Evolutionary conservation across 2,888 invertebrate genomes (phyloP), one percentile per base, ranked within the genome.

Genomic region (Melanchra persicariae): DNA sequence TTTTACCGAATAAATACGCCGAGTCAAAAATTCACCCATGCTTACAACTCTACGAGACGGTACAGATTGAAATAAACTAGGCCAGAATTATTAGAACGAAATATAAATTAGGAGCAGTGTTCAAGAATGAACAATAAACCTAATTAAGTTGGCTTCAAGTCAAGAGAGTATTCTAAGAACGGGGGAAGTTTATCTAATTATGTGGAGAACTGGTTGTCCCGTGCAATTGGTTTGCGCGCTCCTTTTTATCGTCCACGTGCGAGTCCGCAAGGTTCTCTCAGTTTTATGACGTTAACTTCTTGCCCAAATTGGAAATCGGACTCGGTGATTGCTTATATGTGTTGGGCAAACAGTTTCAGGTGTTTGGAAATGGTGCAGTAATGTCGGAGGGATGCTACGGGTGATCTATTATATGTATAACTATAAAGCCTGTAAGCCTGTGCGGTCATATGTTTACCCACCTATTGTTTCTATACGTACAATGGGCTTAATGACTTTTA

Each of bases 1-100:
- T 95, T 94, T 92, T 92, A 88, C 89, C 90, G 88, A 93, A 94
- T 94, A 94, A 94, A 95, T 94, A 93, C 85, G 89, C 90, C 88
- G 89, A 93, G 92, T 93, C 91, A 93, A 93, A 93, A 93, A 92
- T 91, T 87, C 87, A 87, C 85, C 85, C 87, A 89, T 87, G 87
- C 88, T 86, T 89, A 86, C 82, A 81, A 90, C 74, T 91, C 86
- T 89, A 89, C 85, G 82, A 85, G 86, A 88, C 84, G 81, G 87
- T 84, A 88, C 89, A 88, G 84, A 90, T 88, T 87, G 79, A 84
- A 87, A 83, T 87, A 83, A 89, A 85, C 83, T 87, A 80, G 83
- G 82, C 37, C 77, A 63, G 62, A 78, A 74, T 80, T 73, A 85
- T 83, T 81, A 78, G 77, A 78, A 82, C 72, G 77, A 82, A 85